phyloP scores from a whole-genome alignment of 2,888 invertebrate species.

The Platerodrilus igneus region DNA sequence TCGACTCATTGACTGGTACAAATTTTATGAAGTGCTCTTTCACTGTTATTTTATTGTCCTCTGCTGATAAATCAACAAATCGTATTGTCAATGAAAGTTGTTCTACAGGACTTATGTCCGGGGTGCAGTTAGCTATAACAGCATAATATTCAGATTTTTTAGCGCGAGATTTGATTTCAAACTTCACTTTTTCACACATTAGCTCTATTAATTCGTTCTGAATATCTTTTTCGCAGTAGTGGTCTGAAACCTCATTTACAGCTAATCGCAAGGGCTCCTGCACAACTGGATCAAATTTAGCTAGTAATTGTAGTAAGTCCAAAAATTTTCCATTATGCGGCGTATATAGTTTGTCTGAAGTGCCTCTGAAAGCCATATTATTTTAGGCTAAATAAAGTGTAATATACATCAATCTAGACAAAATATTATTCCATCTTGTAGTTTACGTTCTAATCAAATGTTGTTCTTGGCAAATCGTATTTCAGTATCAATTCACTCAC shows the following conservation, averaged over 20 bases:
- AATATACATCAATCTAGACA: conserved; percentile 35
- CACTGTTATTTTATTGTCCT: conserved; percentile 23
- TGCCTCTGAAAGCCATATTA: conserved; percentile 35
- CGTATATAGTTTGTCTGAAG: conserved; percentile 34
- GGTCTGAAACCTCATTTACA: conserved; percentile 32
- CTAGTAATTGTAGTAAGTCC: conserved; percentile 36
- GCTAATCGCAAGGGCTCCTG: conserved; percentile 34
- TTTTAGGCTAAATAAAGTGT: conserved; percentile 34
- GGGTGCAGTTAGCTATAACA: conserved; percentile 27
- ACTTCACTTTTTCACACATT: too few relatives aligned
- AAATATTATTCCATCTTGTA: conserved; percentile 31
- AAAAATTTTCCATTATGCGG: conserved; percentile 38
- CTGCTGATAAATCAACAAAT: conserved; percentile 22
- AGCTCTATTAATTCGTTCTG: conserved; percentile 40
- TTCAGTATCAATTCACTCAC: conserved; percentile 7
- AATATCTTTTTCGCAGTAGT: conserved; percentile 36
- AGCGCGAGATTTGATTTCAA: conserved; percentile 28
- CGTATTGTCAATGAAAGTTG: conserved; percentile 35
- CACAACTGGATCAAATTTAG: conserved; percentile 38
- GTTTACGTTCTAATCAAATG: conserved; percentile 6
- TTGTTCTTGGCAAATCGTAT: conserved; percentile 5
- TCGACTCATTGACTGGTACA: conserved; percentile 16
- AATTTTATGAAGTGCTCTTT: conserved; percentile 20
- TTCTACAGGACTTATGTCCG: conserved; percentile 34
- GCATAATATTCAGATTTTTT: conserved; percentile 32